Percentiles rank a stretch among this genome's conserved stretches.
These are phyloP conservation scores for Miltochrista miniata DNA, from an alignment of 2,888 invertebrate genomes.

Conservation along the genomic window DNA sequence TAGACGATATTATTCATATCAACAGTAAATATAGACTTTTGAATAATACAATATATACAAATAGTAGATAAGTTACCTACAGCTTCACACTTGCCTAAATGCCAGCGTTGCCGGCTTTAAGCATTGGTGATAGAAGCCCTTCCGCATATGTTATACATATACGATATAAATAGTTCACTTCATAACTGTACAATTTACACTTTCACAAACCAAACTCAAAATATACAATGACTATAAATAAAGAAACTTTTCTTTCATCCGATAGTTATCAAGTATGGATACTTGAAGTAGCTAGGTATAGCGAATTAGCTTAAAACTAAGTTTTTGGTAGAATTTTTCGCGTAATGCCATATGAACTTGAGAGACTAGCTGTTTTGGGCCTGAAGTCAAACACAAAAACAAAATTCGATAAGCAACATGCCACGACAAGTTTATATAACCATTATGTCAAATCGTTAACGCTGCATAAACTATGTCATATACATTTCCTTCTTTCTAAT, in stretches of 20 bases:
- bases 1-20: background rate
- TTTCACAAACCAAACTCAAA: slow-evolving; percentile 4
- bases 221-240: slow-evolving; percentile 7
- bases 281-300: background rate
- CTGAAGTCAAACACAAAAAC: background rate
- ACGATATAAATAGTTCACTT: slow-evolving; percentile 23
- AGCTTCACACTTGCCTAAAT: background rate
- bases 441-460: no score
- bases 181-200: slow-evolving; percentile 26
- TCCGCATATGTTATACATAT: background rate
- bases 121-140: background rate
- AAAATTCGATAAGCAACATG: background rate
- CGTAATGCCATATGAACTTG: background rate
- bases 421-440: no score
- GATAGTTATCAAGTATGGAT: background rate
- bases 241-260: slow-evolving; percentile 5
- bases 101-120: background rate
- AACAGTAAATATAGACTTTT: background rate
- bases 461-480: no score
- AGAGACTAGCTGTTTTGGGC: no score
- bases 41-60: slow-evolving; percentile 1
- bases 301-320: slow-evolving; percentile 12
- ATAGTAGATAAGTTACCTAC: background rate
- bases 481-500: background rate
- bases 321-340: slow-evolving; percentile 25